Base-by-base conservation (phyloP, 2,113 vertebrate species). In the Saguinus imperator region DNA sequence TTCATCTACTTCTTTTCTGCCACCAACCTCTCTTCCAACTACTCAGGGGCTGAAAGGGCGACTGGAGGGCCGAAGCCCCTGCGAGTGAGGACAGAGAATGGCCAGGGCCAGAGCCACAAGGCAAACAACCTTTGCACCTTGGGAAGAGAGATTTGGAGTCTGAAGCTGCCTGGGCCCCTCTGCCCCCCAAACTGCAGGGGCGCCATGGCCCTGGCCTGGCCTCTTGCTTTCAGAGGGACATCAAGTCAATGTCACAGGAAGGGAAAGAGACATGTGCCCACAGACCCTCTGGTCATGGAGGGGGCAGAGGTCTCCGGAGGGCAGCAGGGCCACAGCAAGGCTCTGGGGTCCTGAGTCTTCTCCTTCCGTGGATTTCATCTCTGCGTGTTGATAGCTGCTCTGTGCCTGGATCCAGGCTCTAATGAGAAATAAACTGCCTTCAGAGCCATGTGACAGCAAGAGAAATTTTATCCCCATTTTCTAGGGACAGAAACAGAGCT, bases 1-100 rank as follows among this genome's bases (percentile, higher is more conserved):
- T 92, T 95, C 83, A 86, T 96, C 93, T 92, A 94, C 12, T 92
- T 94, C 89, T 97, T 94, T 92, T 97, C 61, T 14, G 61, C 29
- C 0, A 27, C 61, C 61, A 64, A 18, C 50, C 37, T 61, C 43
- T 70, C 21, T 43, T 27, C 73, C 1, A 1, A 50, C 16, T 48
- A 45, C 77, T 5, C 27, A 25, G n/a, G 2, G 29, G 21, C 75
- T 35, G 12, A 11, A 64, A 52, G 8, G 52, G 40, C 21, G 20
- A 23, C 58, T 45, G 52, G 45, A 37, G 40, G 29, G 37, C 5
- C 1, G 32, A 5, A 32, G 64, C 9, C 23, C 18, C 84, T 23
- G 66, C 4, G 1, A 35, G 5, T 37, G n/a, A 64, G 14, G 58
- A 23, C 58, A 17, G 61, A 57, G 35, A 57, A 25, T 77, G 80